phyloP scores from a whole-genome alignment of 2,113 vertebrate species.

The Antechinus flavipes region DNA sequence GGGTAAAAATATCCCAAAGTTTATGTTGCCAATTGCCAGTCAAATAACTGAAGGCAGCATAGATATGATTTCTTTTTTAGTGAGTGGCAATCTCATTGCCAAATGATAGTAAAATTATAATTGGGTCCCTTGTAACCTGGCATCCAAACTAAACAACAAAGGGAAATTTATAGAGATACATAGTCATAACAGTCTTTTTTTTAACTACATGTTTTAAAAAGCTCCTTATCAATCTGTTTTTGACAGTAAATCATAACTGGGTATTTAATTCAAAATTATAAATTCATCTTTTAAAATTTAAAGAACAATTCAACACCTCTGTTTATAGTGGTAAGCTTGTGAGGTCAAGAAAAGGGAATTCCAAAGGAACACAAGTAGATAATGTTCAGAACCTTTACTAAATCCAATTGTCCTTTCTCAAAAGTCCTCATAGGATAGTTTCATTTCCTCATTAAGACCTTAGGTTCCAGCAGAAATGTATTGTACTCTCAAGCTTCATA shows the following conservation, averaged over 20 bases:
- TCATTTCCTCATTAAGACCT: slow-evolving; percentile 50
- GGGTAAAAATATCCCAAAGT: slow-evolving; percentile 17
- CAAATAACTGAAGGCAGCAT: slow-evolving; percentile 35
- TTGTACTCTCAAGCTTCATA: neutral
- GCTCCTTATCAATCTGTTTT: slow-evolving; percentile 67
- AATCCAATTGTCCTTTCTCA: slow-evolving; percentile 36
- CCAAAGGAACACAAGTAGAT: neutral
- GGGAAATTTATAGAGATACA: slow-evolving; percentile 78
- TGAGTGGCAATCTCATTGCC: slow-evolving; percentile 60
- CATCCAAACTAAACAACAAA: slow-evolving; percentile 69
- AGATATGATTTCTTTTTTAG: slow-evolving; percentile 72
- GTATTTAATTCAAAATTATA: slow-evolving; percentile 77
- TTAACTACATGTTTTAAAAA: slow-evolving; percentile 67
- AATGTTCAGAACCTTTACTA: slow-evolving; percentile 18
- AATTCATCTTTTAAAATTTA: slow-evolving; percentile 80
- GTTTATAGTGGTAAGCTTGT: slow-evolving; percentile 45
- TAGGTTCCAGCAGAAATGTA: neutral
- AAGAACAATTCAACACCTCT: slow-evolving; percentile 73
- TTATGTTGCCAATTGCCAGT: slow-evolving; percentile 47
- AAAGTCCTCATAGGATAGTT: neutral
- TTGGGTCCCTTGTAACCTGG: slow-evolving; percentile 65
- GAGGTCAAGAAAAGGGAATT: slow-evolving; percentile 15
- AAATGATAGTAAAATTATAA: slow-evolving; percentile 74
- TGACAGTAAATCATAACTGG: slow-evolving; percentile 78
- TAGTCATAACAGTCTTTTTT: slow-evolving; percentile 45